Conservation (phyloP, 2,888 invertebrate genomes). For the Cerceris rybyensis region DNA sequence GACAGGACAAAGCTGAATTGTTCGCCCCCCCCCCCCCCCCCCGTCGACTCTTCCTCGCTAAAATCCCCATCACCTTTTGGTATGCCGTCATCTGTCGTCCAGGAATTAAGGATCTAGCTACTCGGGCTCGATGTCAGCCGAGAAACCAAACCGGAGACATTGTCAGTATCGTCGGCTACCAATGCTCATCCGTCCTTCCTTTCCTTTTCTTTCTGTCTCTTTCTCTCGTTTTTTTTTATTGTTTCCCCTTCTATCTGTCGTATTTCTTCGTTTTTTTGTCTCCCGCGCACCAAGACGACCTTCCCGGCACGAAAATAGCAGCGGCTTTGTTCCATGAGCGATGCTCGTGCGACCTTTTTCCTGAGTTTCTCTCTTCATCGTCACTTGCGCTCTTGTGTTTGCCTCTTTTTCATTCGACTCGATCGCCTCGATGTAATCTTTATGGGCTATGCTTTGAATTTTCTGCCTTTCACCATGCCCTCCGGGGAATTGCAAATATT, state of each 20-base stretch:
- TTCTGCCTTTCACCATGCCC: neutral
- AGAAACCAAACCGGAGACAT: slow-evolving; percentile 50
- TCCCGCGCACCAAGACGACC: slow-evolving; percentile 38
- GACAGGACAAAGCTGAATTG: slow-evolving; percentile 70
- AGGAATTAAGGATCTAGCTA: slow-evolving; percentile 49
- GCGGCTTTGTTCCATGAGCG: slow-evolving; percentile 56
- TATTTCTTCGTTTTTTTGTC: slow-evolving; percentile 5
- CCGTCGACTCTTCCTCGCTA: neutral
- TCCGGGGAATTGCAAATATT: neutral
- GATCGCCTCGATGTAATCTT: slow-evolving; percentile 19
- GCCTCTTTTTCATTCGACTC: slow-evolving; percentile 12
- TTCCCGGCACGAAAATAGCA: slow-evolving; percentile 65
- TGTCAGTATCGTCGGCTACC: slow-evolving; percentile 58
- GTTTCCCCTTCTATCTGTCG: neutral
- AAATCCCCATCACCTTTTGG: slow-evolving; percentile 22
- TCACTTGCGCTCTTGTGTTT: slow-evolving; percentile 21
- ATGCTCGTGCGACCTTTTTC: slow-evolving; percentile 49
- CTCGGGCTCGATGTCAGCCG: slow-evolving; percentile 44
- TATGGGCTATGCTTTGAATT: slow-evolving; percentile 15
- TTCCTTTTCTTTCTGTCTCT: neutral
- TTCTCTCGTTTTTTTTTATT: slow-evolving; percentile 4
- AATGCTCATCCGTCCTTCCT: slow-evolving; percentile 34
- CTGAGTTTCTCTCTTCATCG: slow-evolving; percentile 11
- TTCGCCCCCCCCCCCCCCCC: slow-evolving; percentile 16
- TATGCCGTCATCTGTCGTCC: slow-evolving; percentile 45